phyloP scores from a whole-genome alignment of 1,140 invertebrate genomes.

The Drosophila paulistorum region DNA sequence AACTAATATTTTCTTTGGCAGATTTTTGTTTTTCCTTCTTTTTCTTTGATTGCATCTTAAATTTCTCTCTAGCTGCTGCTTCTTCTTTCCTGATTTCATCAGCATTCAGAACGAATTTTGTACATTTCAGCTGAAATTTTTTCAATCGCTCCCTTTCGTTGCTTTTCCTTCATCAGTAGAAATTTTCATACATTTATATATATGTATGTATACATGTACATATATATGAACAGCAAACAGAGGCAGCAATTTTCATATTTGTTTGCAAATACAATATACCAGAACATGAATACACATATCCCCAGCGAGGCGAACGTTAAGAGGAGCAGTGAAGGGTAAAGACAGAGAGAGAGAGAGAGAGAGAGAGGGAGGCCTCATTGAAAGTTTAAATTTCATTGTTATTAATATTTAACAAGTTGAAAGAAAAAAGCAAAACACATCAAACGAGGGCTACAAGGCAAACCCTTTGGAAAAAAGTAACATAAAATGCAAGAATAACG shows the following conservation, averaged over 20 bases:
- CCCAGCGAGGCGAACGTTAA: neutral
- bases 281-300: slow-evolving; percentile 36
- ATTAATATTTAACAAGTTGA: slow-evolving; percentile 68
- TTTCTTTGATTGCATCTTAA: neutral
- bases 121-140: neutral
- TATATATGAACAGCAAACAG: slow-evolving; percentile 39
- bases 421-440: neutral
- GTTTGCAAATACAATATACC: slow-evolving; percentile 58
- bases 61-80: neutral
- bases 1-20: neutral
- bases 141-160: neutral
- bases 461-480: too few relatives aligned
- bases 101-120: neutral
- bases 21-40: too few relatives aligned
- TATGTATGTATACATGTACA: neutral
- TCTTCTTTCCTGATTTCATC: neutral
- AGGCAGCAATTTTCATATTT: slow-evolving; percentile 61
- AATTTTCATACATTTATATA: neutral
- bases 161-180: neutral
- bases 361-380: slow-evolving; percentile 50
- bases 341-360: neutral
- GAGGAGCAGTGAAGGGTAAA: neutral
- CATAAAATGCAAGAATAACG: too few relatives aligned
- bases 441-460: neutral
- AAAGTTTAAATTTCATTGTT: slow-evolving; percentile 79